These are phyloP conservation scores for Actias luna DNA, from an alignment of 2,888 invertebrate species.

Conservation along the genomic window DNA sequence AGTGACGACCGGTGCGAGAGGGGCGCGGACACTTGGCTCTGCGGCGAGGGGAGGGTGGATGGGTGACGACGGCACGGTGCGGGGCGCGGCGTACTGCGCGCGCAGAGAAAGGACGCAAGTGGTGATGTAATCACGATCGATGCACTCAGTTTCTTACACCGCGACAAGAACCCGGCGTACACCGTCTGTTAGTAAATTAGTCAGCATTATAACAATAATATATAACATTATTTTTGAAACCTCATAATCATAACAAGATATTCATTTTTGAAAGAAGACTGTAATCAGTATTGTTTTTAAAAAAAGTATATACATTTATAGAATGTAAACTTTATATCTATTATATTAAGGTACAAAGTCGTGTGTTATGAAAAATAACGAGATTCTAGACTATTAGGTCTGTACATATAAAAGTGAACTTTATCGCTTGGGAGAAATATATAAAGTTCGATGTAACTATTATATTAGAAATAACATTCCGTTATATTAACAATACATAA, in stretches of 20 bases:
- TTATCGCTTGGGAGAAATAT: neutral
- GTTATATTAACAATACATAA: neutral
- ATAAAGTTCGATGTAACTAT: neutral
- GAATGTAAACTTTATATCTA: neutral
- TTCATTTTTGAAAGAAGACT: neutral
- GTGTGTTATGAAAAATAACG: neutral
- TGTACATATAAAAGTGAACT: neutral
- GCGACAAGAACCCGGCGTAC: constrained; percentile 50
- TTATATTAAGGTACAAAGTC: neutral
- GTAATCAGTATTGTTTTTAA: neutral
- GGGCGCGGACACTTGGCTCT: constrained; percentile 46
- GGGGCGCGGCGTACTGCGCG: constrained; percentile 62
- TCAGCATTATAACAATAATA: neutral
- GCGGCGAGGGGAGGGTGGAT: constrained; percentile 41
- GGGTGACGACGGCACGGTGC: neutral
- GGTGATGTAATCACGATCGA: constrained; percentile 81
- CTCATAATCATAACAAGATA: neutral
- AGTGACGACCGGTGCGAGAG: constrained; percentile 54
- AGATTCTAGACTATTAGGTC: neutral
- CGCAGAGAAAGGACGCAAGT: constrained; percentile 79
- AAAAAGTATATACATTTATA: neutral
- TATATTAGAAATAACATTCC: neutral
- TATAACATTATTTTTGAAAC: neutral
- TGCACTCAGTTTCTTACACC: constrained; percentile 62
- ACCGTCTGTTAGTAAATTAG: constrained; percentile 26